Evolutionary conservation across 92 coral and sea anemone species (phyloP).

Genomic region (Phymanthus crucifer): DNA sequence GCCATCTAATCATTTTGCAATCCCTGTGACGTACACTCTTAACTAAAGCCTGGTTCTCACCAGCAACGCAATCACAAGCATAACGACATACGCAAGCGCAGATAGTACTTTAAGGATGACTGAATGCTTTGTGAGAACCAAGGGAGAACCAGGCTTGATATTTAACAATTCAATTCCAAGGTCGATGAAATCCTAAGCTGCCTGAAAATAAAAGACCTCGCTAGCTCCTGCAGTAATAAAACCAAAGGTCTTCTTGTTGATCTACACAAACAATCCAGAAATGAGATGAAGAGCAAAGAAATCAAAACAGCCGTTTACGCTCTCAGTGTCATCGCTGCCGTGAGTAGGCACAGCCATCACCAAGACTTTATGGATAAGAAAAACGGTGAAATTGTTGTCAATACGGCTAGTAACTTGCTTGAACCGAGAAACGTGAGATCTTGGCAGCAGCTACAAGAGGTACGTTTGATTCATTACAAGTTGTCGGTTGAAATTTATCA

Average conservation of each 20-base stretch:
- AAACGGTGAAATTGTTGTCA: neutral
- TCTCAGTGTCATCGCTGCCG: neutral
- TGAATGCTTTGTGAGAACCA: neutral
- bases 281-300: constrained; percentile 6
- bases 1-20: no score
- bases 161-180: neutral
- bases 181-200: neutral
- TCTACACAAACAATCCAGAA: neutral
- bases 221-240: neutral
- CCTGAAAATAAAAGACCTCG: neutral
- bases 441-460: constrained; percentile 20
- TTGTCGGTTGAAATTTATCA: no score
- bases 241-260: constrained; percentile 8
- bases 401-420: constrained; percentile 9
- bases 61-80: no score
- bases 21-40: no score
- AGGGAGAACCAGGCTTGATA: neutral
- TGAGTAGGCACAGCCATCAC: neutral
- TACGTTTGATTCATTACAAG: neutral
- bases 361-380: neutral
- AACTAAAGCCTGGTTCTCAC: no score
- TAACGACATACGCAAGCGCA: no score
- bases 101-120: no score
- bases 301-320: neutral
- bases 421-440: neutral